Conservation (phyloP, 2,797 vertebrate species). For the Diplodus sargus region DNA sequence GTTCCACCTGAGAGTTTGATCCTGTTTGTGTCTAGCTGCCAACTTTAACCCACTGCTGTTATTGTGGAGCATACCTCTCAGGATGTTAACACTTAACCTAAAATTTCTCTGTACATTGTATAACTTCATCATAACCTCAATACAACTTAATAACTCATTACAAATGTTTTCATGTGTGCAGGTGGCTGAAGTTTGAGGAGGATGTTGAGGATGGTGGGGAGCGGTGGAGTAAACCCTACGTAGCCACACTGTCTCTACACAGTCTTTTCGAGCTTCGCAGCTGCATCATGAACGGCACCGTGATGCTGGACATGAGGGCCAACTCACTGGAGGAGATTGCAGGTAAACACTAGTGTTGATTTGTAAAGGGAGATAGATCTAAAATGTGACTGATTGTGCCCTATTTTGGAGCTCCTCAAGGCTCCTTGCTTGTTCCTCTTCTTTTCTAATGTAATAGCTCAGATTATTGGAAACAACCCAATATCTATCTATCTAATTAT, state of each 20-base stretch:
- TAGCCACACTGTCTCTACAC: constrained; percentile 96
- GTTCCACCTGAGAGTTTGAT: constrained; percentile 33
- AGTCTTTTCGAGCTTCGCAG: constrained; percentile 97
- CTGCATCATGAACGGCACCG: constrained; percentile 97
- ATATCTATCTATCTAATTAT: background rate
- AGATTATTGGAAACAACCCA: background rate
- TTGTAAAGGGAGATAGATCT: background rate
- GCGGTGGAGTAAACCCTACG: constrained; percentile 98
- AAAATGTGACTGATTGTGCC: background rate
- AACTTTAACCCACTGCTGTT: background rate
- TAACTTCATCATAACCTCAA: background rate
- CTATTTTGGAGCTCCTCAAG: background rate
- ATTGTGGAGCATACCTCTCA: background rate
- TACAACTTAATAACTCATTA: background rate
- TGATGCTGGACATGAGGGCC: constrained; percentile 98
- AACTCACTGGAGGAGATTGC: constrained; percentile 97
- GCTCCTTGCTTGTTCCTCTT: background rate
- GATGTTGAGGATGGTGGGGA: constrained; percentile 98
- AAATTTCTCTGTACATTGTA: background rate
- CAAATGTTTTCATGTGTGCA: constrained; percentile 54
- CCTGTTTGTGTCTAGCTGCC: background rate
- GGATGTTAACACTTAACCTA: background rate
- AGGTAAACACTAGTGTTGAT: constrained; percentile 78
- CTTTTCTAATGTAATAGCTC: background rate
- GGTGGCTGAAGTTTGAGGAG: constrained; percentile 99